Evolutionary conservation across 2,113 vertebrate genomes (phyloP), one percentile per base, ranked within the genome.

Genomic region (Mesitornis unicolor): DNA sequence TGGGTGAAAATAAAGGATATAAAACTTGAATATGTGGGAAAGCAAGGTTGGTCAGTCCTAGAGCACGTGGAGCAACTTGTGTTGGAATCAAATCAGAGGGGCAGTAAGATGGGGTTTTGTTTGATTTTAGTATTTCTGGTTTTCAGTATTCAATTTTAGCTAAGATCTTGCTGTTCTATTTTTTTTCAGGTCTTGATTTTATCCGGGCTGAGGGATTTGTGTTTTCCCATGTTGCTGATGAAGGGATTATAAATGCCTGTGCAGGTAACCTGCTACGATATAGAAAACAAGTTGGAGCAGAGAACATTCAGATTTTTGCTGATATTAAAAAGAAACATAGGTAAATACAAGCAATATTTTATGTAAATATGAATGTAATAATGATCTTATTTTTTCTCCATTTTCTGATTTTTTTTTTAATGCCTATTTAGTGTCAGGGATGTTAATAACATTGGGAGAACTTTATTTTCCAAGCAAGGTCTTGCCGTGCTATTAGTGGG

Each of bases 291-390:
- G 82, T 98, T n/a, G 98, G 98, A 92, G 99, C 98, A 28, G 98
- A 99, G 68, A 98, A 98, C 53, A 77, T 99, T 85, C 98, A 98
- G 93, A 98, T 99, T 93, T 99, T 99, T 60, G 98, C 99, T 5
- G 99, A 99, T 89, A 98, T 99, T 92, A 99, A 99, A 88, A 99
- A 99, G 97, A 99, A 99, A 53, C 99, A 99, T 97, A 99, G 99
- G 99, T 99, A 97, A 96, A 84, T 76, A 59, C 16, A 63, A 82
- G 16, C 18, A 42, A 59, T 76, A 50, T 47, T 65, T 77, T 47
- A 48, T 71, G 9, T 61, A 87, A 80, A 68, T 87, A 61, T 59
- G 28, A 69, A 70, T 85, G 16, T 31, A 83, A 65, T 87, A 5
- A 54, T 14, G 6, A 36, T 53, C n/a, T 65, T 79, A 9, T 3